A percentile compares a stretch with the other conserved stretches of the same genome.
Evolutionary conservation across 2,888 invertebrate genomes (phyloP).

Genomic region (Pseudococcus longispinus): DNA sequence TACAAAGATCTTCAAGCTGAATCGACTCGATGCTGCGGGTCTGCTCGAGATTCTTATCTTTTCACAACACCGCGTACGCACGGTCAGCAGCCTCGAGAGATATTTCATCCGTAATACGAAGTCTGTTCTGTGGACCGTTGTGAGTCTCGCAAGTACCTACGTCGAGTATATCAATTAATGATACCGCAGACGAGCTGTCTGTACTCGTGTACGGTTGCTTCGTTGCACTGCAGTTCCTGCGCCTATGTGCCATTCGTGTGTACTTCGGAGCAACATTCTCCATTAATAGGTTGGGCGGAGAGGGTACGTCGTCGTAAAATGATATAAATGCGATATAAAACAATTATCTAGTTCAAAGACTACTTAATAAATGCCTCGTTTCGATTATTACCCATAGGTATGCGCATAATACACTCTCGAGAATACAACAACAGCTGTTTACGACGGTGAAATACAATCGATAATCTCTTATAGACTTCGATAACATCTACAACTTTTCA

Average conservation of each 20-base stretch:
- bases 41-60: not conserved
- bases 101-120: no score
- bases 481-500: constrained; percentile 8
- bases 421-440: not conserved
- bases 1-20: no score
- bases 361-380: not conserved
- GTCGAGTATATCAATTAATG: not conserved
- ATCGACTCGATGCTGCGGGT: not conserved
- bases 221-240: no score
- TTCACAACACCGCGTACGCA: no score
- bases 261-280: not conserved
- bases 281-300: not conserved
- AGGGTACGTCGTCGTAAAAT: not conserved
- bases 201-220: not conserved
- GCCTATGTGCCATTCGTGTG: not conserved
- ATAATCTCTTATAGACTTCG: not conserved
- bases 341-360: not conserved
- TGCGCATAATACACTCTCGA: not conserved
- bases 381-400: not conserved
- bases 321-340: not conserved
- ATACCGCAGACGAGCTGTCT: not conserved
- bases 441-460: not conserved
- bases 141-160: not conserved
- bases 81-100: not conserved
- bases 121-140: no score